Evolutionary conservation across 37 sponge, comb jelly and placozoan species (phyloP), one percentile per base, ranked within the genome.

Genomic region (Halichondria panicea): DNA sequence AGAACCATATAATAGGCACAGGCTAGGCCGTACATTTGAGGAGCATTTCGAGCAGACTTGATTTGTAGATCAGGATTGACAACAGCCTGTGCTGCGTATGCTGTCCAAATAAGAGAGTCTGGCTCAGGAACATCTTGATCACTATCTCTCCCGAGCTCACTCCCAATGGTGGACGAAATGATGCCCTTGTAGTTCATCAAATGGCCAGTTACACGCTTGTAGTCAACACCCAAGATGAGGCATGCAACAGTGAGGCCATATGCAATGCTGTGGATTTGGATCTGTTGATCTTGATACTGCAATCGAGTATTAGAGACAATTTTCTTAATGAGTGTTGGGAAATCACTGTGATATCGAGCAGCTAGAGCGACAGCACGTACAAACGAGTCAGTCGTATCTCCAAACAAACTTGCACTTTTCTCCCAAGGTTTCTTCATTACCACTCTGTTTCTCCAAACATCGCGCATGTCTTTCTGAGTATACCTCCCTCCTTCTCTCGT

Each of bases 191-290:
- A 24, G 27, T 59, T 27, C 60, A 59, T 59, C 60, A 59, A 22
- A 27, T 59, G 22, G 11, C 25, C 19, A 59, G 25, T 59, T 7
- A 59, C 27, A 22, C 25, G 22, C 25, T 19, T 19, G 60, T 59
- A 59, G 7, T 12, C 25, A 19, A 59, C 22, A 7, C 60, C 60
- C 11, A 7, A 8, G 22, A 59, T 59, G 27, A 59, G 60, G 27
- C 60, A 59, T 8, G 60, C 60, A 24, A 59, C 60, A 59, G 60
- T 59, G 27, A 59, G 60, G 7, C 60, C 60, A 59, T 24, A 59
- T 12, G 60, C 60, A 24, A 24, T 12, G 60, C 60, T 59, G 25
- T 59, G 60, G 7, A 59, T 22, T 27, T 59, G 60, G 8, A 59
- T 19, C 19, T 59, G 60, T 59, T 19, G 60, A 22, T 59, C 60